Percentiles rank a stretch among this genome's conserved stretches.
These are phyloP conservation scores for Zaprionus ghesquierei DNA, from an alignment of 1,140 invertebrate genomes.

Conservation along the genomic window DNA sequence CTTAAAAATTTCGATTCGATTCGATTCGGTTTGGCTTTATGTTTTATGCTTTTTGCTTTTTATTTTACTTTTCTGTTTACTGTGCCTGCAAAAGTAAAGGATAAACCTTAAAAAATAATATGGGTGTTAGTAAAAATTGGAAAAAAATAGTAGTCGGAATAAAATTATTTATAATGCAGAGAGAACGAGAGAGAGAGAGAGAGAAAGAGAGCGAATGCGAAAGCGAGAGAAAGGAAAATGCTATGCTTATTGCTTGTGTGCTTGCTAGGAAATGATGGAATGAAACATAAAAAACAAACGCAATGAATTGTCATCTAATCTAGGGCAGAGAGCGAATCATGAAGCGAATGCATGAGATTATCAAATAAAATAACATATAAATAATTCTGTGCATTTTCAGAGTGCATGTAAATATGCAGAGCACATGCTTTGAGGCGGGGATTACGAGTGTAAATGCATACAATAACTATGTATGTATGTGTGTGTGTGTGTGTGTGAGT, in stretches of 20 bases:
- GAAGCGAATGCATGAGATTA: slow-evolving; percentile 32
- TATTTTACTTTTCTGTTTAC: slow-evolving; percentile 68
- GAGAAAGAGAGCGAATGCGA: not conserved
- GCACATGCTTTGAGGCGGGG: slow-evolving; percentile 22
- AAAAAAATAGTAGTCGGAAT: slow-evolving; percentile 81
- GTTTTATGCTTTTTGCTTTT: slow-evolving; percentile 36
- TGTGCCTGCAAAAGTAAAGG: slow-evolving; percentile 83
- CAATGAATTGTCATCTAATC: not conserved
- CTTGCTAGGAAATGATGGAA: not conserved
- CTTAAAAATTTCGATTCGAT: slow-evolving; percentile 59
- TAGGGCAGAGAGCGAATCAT: not conserved
- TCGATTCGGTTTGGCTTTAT: slow-evolving; percentile 45
- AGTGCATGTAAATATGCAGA: slow-evolving; percentile 7
- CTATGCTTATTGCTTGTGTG: not conserved
- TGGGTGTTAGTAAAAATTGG: slow-evolving; percentile 83
- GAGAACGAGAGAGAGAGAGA: not conserved
- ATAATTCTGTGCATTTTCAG: not conserved
- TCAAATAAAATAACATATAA: slow-evolving; percentile 49
- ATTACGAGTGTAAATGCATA: slow-evolving; percentile 7
- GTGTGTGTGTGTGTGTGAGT: not conserved
- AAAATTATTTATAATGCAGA: slow-evolving; percentile 72
- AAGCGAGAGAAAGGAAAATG: not conserved
- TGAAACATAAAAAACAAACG: not conserved
- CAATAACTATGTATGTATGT: not conserved
- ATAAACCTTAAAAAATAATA: slow-evolving; percentile 83